These are phyloP conservation scores for Cephalophus harveyi DNA, from an alignment of 2,113 vertebrate species.

Conservation along the genomic window DNA sequence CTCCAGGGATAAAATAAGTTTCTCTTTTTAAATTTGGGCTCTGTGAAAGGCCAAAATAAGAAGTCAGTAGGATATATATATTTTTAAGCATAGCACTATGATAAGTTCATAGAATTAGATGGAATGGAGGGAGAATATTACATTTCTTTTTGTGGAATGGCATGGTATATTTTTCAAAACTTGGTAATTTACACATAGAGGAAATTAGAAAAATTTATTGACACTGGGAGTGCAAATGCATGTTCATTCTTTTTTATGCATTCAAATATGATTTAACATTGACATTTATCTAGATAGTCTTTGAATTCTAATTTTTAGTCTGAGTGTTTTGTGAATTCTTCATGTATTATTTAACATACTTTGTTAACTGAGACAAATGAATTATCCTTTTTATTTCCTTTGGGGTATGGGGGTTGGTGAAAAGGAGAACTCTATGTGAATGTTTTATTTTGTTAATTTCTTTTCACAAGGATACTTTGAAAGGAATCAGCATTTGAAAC, in stretches of 20 bases:
- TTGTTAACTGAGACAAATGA: background rate
- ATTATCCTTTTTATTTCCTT: background rate
- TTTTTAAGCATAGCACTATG: background rate
- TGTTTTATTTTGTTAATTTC: background rate
- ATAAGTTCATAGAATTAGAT: background rate
- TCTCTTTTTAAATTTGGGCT: background rate
- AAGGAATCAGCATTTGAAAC: background rate
- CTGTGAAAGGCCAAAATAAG: background rate
- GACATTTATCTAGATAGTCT: background rate
- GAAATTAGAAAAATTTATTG: constrained; percentile 1
- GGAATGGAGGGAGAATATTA: background rate
- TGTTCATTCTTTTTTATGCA: background rate
- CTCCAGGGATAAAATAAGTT: background rate
- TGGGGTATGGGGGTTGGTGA: background rate
- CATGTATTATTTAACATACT: background rate
- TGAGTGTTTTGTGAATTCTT: background rate
- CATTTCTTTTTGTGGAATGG: constrained; percentile 28
- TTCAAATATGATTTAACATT: background rate
- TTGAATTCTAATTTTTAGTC: background rate
- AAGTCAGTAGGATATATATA: background rate
- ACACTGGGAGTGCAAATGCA: background rate
- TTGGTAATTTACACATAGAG: background rate
- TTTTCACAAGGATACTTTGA: background rate
- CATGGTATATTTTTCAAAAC: constrained; percentile 39
- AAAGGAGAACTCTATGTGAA: background rate